These are phyloP conservation scores for Oostethus manadensis DNA, from an alignment of 2,113 vertebrate genomes.

Conservation along the genomic window DNA sequence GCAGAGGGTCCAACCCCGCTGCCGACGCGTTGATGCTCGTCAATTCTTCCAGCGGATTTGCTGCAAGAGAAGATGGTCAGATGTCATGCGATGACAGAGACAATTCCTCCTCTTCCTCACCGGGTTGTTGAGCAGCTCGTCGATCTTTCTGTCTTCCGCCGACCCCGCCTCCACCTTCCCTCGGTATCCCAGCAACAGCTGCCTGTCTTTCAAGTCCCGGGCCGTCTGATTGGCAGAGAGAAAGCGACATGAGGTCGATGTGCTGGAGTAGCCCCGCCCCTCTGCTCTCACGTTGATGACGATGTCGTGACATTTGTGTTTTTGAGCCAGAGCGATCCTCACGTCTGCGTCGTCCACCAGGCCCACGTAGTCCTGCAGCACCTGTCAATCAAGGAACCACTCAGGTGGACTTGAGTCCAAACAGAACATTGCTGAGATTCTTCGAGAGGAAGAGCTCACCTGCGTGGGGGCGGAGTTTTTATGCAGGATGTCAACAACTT, in stretches of 20 bases:
- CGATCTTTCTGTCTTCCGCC: slow-evolving; percentile 81
- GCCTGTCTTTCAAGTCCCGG: slow-evolving; percentile 88
- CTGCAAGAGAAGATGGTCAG: slow-evolving; percentile 59
- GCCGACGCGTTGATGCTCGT: slow-evolving; percentile 21
- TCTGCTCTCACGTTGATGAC: slow-evolving; percentile 81
- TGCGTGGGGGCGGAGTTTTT: slow-evolving; percentile 86
- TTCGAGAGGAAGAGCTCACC: slow-evolving; percentile 54
- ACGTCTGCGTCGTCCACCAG: slow-evolving; percentile 85
- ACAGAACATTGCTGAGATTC: not conserved
- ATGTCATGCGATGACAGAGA: not conserved
- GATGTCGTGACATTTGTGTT: slow-evolving; percentile 92
- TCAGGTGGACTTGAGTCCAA: not conserved
- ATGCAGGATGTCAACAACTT: slow-evolving; percentile 90
- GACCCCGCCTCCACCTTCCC: slow-evolving; percentile 83
- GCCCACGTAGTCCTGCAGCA: slow-evolving; percentile 84
- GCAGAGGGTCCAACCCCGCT: not conserved
- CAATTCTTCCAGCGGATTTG: slow-evolving; percentile 98
- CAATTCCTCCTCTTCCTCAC: slow-evolving; percentile 60
- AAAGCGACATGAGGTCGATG: not conserved
- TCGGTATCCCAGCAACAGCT: slow-evolving; percentile 81
- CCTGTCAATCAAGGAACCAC: slow-evolving; percentile 59
- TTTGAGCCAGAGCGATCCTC: slow-evolving; percentile 81
- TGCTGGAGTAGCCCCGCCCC: not conserved
- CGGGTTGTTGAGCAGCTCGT: slow-evolving; percentile 77
- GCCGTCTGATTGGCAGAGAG: slow-evolving; percentile 73